Conservation (phyloP, 2,113 vertebrate genomes). For the Eira barbara region DNA sequence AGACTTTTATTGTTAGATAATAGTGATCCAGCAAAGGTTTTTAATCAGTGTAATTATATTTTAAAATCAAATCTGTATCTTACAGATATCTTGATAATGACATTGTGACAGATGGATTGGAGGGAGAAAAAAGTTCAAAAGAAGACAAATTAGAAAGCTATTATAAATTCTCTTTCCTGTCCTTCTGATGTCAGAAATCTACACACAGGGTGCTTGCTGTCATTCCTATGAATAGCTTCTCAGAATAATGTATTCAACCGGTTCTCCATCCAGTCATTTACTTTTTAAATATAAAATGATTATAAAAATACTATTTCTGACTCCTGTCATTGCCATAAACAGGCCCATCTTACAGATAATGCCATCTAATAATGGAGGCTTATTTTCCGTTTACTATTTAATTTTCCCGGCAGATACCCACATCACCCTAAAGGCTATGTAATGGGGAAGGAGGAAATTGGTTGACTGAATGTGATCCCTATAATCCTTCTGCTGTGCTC, state of each 20-base stretch:
- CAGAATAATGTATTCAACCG: neutral
- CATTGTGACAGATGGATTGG: neutral
- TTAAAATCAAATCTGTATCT: slow-evolving; percentile 34
- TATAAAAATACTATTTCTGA: neutral
- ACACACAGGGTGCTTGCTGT: neutral
- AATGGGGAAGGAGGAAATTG: neutral
- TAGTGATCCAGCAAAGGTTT: neutral
- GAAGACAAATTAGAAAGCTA: neutral
- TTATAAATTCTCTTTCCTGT: neutral
- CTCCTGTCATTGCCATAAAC: neutral
- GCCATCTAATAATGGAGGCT: neutral
- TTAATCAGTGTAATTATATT: neutral
- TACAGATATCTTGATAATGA: slow-evolving; percentile 1
- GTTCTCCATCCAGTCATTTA: neutral
- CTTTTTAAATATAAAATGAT: neutral
- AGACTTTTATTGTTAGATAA: neutral
- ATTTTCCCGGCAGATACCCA: neutral
- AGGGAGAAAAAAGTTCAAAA: neutral
- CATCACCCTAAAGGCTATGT: neutral
- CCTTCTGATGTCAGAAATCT: neutral
- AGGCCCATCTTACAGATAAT: neutral
- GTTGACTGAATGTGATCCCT: neutral
- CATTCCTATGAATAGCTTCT: neutral
- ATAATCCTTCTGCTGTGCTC: neutral
- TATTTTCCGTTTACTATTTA: neutral